Evolutionary conservation across 1,140 invertebrate species (phyloP).

Genomic region (Trichoplusia ni): DNA sequence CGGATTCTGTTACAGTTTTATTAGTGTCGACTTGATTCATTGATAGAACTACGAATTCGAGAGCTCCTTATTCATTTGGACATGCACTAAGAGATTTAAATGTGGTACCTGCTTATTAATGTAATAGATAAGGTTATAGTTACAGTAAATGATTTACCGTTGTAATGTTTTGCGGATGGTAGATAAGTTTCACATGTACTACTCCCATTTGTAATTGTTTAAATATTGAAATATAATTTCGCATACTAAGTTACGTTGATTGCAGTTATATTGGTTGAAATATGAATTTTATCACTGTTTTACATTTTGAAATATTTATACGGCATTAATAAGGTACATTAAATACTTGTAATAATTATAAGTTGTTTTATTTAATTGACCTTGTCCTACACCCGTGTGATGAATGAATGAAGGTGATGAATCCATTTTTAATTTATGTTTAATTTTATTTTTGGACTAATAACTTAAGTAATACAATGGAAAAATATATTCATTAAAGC

Average conservation of each 20-base stretch:
- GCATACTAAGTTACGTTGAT: constrained; percentile 64
- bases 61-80: constrained; percentile 6
- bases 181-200: constrained; percentile 39
- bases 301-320: constrained; percentile 83
- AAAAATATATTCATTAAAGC: too few species aligned
- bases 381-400: too few species aligned
- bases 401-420: too few species aligned
- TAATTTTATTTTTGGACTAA: too few species aligned
- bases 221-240: constrained; percentile 66
- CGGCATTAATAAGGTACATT: constrained; percentile 81
- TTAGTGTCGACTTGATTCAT: constrained; percentile 29
- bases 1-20: constrained; percentile 35
- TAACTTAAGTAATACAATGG: too few species aligned
- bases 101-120: constrained; percentile 65
- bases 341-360: constrained; percentile 76
- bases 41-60: background rate
- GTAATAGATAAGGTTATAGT: constrained; percentile 49
- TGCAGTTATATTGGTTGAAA: constrained; percentile 75
- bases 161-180: constrained; percentile 43
- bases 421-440: too few species aligned
- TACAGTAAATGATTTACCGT: constrained; percentile 39
- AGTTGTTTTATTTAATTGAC: constrained; percentile 58
- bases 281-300: constrained; percentile 83
- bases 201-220: constrained; percentile 56
- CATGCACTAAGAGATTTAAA: constrained; percentile 36